Evolutionary conservation across 2,113 vertebrate species (phyloP), one percentile per base, ranked within the genome.

Genomic region (Oreotrochilus melanogaster): DNA sequence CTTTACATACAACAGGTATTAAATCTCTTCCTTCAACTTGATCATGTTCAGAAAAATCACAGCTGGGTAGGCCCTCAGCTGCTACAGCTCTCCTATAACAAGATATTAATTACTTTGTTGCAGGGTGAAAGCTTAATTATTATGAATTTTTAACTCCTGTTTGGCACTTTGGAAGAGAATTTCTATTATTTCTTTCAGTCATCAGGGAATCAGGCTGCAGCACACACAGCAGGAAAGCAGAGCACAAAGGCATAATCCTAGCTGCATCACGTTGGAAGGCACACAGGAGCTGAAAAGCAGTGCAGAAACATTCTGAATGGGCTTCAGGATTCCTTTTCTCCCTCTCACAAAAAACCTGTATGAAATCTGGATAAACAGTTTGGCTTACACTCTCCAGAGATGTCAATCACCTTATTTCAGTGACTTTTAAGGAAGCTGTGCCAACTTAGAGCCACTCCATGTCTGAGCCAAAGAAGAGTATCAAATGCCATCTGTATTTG

Each of bases 61-160:
- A 95, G 84, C 61, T 82, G 57, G 53, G 61, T 80, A 87, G 91
- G 43, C 21, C 43, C 53, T 93, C 56, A 74, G 61, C 83, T 91
- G 65, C 70, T 91, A 88, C 80, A 86, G 16, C 83, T 87, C 60
- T 81, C 67, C 62, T 74, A 17, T 74, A 91, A 92, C 43, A 84
- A 85, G 39, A 92, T 64, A 73, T 57, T 96, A 93, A 91, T 96
- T 92, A 71, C 72, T 94, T 95, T 64, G 61, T 74, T 64, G 70
- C 84, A 58, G 66, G 76, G 57, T 89, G 70, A 95, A 89, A 84
- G 86, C 89, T 92, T 91, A 96, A 88, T 93, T 92, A 78, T 78
- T 58, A 65, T 27, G 43, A 42, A 94, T 80, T 88, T 85, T 27
- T 88, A 95, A 91, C 37, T 42, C 91, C 53, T 0, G 3, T 74